These are phyloP conservation scores for Sphecodes monilicornis DNA, from an alignment of 2,888 invertebrate species.

Conservation along the genomic window DNA sequence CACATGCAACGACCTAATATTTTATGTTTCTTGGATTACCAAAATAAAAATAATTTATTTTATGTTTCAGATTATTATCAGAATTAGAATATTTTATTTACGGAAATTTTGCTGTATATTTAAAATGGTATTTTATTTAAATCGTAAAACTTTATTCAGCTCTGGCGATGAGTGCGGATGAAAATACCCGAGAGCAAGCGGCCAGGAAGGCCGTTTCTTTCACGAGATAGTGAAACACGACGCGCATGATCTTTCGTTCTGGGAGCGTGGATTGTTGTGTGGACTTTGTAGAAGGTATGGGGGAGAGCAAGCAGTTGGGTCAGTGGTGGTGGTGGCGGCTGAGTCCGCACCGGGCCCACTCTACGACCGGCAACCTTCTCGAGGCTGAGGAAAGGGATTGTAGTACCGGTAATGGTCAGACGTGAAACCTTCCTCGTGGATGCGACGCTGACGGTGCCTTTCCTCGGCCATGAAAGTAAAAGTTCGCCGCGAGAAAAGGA, in stretches of 20 bases:
- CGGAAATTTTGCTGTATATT: no score
- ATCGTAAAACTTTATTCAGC: no score
- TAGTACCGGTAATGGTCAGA: conserved; percentile 59
- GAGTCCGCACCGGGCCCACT: background rate
- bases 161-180: no score
- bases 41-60: no score
- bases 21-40: no score
- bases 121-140: no score
- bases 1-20: no score
- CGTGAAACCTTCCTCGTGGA: conserved; percentile 70
- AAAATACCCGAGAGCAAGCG: no score
- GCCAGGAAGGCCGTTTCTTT: background rate
- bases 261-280: background rate
- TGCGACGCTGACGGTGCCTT: conserved; percentile 52
- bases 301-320: background rate
- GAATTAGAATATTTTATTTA: no score
- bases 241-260: background rate
- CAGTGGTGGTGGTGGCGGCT: conserved; percentile 28
- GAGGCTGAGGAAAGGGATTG: conserved; percentile 68
- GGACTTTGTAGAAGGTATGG: background rate
- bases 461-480: conserved; percentile 74
- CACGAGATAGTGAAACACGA: background rate
- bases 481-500: conserved; percentile 60
- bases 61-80: no score
- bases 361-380: conserved; percentile 57